Evolutionary conservation across 2,888 invertebrate genomes (phyloP).

Genomic region (Erannis defoliaria): DNA sequence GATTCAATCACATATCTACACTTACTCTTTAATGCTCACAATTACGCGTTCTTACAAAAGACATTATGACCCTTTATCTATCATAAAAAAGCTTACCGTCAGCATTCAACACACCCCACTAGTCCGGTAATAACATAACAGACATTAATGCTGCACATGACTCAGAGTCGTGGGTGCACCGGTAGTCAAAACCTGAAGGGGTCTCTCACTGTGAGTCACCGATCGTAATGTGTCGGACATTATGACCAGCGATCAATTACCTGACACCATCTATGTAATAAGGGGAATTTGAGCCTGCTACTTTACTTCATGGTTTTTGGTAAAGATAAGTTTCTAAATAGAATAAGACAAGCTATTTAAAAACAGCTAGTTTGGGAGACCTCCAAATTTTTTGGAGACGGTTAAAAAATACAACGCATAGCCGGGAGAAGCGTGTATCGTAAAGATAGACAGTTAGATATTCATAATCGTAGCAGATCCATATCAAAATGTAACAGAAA

Average conservation of each 20-base stretch:
- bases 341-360: no score
- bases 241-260: conserved; percentile 2
- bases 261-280: background rate
- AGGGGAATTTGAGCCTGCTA: no score
- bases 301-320: no score
- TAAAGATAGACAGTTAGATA: background rate
- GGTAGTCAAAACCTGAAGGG: conserved; percentile 42
- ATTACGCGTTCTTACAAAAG: no score
- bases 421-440: no score
- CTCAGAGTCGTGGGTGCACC: conserved; percentile 59
- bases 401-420: no score
- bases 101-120: conserved; percentile 38
- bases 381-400: no score
- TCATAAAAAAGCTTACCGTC: conserved; percentile 43
- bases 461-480: background rate
- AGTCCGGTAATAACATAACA: conserved; percentile 41
- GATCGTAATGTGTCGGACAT: conserved; percentile 6
- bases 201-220: conserved; percentile 49
- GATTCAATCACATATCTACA: no score
- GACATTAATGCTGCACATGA: conserved; percentile 51
- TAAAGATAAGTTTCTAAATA: no score
- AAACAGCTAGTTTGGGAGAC: no score
- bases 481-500: conserved; percentile 5
- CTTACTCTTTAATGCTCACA: no score
- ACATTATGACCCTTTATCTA: no score